Evolutionary conservation across 1,140 invertebrate genomes (phyloP).

Genomic region (Physella acuta): DNA sequence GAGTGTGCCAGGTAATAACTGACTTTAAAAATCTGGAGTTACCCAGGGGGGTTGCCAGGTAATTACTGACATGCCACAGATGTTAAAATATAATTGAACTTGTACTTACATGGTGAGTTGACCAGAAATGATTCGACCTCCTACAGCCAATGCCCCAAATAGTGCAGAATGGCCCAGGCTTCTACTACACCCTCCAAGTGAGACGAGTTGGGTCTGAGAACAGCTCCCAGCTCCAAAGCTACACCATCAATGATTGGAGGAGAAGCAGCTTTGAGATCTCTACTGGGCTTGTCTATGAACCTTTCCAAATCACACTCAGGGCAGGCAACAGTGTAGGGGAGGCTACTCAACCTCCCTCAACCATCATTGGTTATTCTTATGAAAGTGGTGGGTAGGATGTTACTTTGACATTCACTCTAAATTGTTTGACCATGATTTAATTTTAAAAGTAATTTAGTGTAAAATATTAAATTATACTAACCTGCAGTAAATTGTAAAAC

Average conservation of each 20-base stretch:
- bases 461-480: no score
- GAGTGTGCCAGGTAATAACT: no score
- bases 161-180: slow-evolving; percentile 91
- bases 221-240: neutral
- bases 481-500: no score
- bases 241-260: slow-evolving; percentile 38
- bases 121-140: no score
- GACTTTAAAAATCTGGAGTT: no score
- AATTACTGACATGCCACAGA: no score
- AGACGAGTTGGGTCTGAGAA: slow-evolving; percentile 64
- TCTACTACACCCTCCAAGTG: slow-evolving; percentile 89
- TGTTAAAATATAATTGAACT: no score
- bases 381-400: slow-evolving; percentile 69
- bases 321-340: slow-evolving; percentile 88
- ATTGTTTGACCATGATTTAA: no score
- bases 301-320: slow-evolving; percentile 87
- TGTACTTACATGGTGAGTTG: no score
- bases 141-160: slow-evolving; percentile 86
- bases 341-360: slow-evolving; percentile 68
- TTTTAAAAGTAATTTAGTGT: no score
- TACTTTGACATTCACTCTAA: no score
- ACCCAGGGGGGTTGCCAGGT: no score
- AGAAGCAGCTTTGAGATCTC: slow-evolving; percentile 27
- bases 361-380: slow-evolving; percentile 84
- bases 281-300: slow-evolving; percentile 73